Percentiles rank a stretch among this genome's conserved stretches.
Evolutionary conservation across 2,797 vertebrate genomes (phyloP).

Genomic region (Meriones psammophilus): DNA sequence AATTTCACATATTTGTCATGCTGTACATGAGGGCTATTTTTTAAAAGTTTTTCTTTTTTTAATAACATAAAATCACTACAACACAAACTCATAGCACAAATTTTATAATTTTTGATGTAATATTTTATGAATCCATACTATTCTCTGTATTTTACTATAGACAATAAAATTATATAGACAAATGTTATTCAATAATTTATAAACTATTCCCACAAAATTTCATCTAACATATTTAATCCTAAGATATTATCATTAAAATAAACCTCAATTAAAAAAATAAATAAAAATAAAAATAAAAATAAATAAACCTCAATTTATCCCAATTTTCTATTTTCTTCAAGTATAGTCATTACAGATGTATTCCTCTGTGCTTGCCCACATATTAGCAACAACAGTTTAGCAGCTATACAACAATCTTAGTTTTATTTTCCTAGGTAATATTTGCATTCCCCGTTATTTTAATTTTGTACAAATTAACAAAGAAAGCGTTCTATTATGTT

Average conservation of each 20-base stretch:
- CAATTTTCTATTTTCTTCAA: background rate
- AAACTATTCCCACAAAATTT: background rate
- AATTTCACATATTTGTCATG: background rate
- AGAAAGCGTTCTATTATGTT: background rate
- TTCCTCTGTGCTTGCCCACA: background rate
- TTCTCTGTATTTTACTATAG: background rate
- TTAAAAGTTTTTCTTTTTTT: background rate
- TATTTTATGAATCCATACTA: background rate
- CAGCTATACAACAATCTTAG: background rate
- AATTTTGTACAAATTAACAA: background rate
- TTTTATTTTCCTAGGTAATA: slow-evolving; percentile 29
- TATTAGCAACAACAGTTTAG: slow-evolving; percentile 2
- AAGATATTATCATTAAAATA: slow-evolving; percentile 4
- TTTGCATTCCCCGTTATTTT: slow-evolving; percentile 25
- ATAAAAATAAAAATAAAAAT: too few relatives aligned
- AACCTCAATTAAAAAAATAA: too few relatives aligned
- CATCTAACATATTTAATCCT: background rate
- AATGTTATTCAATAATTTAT: slow-evolving; percentile 8
- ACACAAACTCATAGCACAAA: background rate
- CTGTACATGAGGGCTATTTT: background rate
- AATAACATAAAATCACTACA: background rate
- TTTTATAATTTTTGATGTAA: slow-evolving; percentile 5
- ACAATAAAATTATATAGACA: background rate
- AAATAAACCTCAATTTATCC: background rate
- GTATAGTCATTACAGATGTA: background rate